Base-by-base conservation (phyloP, 1,140 invertebrate species). In the Dendroctonus valens region DNA sequence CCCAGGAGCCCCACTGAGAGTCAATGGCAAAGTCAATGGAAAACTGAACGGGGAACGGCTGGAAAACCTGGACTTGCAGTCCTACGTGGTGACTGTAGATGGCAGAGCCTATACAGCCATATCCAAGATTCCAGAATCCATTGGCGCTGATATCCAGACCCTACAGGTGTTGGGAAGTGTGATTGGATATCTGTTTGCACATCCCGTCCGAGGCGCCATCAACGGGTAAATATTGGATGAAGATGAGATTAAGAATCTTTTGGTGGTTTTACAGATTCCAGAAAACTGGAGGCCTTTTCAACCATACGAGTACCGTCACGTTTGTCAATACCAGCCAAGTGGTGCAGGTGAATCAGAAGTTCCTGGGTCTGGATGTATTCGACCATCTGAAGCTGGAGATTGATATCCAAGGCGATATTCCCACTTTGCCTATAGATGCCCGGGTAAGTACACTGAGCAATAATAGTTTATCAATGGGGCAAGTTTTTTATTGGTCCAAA, bases 101-200 rank as follows among this genome's bases (percentile, higher is more conserved):
- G 93, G 92, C 4, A 82, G 94, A 64, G 89, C 89, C 3, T 98
- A 97, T 75, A 97, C 93, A 0, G 95, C 95, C 6, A 82, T 98
- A 12, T 93, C 93, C 3, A 86, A 88, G 57, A 82, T 95, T 3
- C 88, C 88, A 0, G 77, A 84, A 11, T 79, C 82, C 12, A 81
- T 96, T 40, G 95, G 93, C 0, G 84, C 83, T 12, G 87, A 90
- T 72, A 81, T 96, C 68, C 92, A 95, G 76, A 83, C 91, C 14
- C 80, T 96, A 0, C 86, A 88, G 64, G 85, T 90, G 5, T 77
- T 98, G 5, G 92, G 92, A 5, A 84, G 85, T 14, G 84, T 92
- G 0, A 88, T 97, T 53, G 93, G 92, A 7, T 98, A 94, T 92
- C 79, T 98, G 0, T 98, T 98, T 78, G 93, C 96, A 6, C 90